A percentile compares a stretch with the other conserved stretches of the same genome.
Evolutionary conservation across 2,113 vertebrate species (phyloP).

Genomic region (Electrona antarctica): DNA sequence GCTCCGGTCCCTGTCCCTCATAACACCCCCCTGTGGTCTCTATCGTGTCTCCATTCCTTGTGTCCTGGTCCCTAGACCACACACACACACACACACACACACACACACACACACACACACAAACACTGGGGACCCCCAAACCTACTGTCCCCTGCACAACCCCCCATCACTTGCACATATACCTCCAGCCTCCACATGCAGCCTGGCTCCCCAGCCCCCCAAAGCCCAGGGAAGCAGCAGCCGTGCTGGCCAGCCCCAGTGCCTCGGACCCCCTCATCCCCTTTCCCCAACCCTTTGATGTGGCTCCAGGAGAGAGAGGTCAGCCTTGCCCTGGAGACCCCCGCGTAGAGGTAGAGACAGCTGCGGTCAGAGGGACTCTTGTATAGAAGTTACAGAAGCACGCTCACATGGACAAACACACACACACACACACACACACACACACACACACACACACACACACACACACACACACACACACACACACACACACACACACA

Average conservation of each 20-base stretch:
- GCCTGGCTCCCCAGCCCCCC: constrained; percentile 60
- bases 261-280: constrained; percentile 47
- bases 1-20: constrained; percentile 35
- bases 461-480: constrained; percentile 32
- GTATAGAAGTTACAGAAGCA: constrained; percentile 41
- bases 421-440: constrained; percentile 36
- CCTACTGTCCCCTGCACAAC: constrained; percentile 35
- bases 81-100: constrained; percentile 17
- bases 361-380: constrained; percentile 69
- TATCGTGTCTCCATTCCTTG: constrained; percentile 31
- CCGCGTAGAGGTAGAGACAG: constrained; percentile 72
- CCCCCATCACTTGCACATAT: constrained; percentile 25
- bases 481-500: constrained; percentile 45
- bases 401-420: constrained; percentile 37
- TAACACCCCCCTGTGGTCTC: constrained; percentile 24
- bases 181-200: constrained; percentile 52
- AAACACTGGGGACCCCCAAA: constrained; percentile 29
- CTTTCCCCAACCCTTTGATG: constrained; percentile 72
- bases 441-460: constrained; percentile 3
- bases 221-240: constrained; percentile 72
- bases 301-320: constrained; percentile 70
- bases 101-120: constrained; percentile 39
- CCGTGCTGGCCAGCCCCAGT: constrained; percentile 52
- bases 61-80: constrained; percentile 15
- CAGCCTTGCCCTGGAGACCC: constrained; percentile 72